These are phyloP conservation scores for Polypedilum pembai DNA, from an alignment of 1,140 invertebrate species.

Conservation along the genomic window DNA sequence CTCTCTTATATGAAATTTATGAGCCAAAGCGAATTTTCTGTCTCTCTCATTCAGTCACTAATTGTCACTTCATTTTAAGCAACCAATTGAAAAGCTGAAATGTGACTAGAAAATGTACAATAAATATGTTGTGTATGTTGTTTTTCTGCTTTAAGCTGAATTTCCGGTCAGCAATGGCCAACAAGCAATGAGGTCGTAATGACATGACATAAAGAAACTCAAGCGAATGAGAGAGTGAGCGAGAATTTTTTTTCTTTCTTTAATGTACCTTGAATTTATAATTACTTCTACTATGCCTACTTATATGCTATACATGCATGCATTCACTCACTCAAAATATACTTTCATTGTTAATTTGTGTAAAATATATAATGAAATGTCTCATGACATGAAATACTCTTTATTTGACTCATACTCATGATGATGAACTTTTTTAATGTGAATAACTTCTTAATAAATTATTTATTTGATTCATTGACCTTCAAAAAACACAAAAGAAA, in stretches of 20 bases:
- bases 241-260: conserved; percentile 15
- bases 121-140: conserved; percentile 15
- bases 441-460: too few species aligned
- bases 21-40: background rate
- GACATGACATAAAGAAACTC: background rate
- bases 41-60: too few species aligned
- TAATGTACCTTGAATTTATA: conserved; percentile 25
- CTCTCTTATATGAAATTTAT: conserved; percentile 5
- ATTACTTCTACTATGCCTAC: background rate
- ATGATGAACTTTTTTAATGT: too few species aligned
- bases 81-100: conserved; percentile 20
- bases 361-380: conserved; percentile 11
- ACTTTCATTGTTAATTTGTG: background rate
- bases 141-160: conserved; percentile 11
- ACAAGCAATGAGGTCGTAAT: conserved; percentile 7
- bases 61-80: conserved; percentile 26
- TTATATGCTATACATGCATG: too few species aligned
- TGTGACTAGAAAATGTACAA: background rate
- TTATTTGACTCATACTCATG: too few species aligned
- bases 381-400: background rate
- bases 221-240: background rate
- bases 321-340: background rate
- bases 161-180: background rate
- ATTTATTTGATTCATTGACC: too few species aligned
- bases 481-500: too few species aligned